These are phyloP conservation scores for Coendou prehensilis DNA, from an alignment of 2,797 vertebrate species.

Conservation along the genomic window DNA sequence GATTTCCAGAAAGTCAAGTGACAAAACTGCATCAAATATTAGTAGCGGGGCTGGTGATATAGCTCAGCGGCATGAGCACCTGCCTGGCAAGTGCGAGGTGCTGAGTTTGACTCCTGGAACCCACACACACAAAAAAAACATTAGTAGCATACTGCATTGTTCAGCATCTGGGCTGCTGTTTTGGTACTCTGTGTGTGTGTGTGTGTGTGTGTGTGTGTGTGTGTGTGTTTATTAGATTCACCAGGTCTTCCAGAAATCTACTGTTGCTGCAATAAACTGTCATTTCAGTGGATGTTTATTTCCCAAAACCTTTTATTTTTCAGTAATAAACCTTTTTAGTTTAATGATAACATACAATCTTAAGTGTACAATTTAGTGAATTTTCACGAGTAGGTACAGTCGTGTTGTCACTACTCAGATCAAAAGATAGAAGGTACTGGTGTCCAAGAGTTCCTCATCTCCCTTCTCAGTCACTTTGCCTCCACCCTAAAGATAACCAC, in stretches of 20 bases:
- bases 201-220: not conserved
- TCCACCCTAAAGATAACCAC: not conserved
- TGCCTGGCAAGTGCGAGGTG: too few species aligned
- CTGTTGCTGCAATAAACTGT: not conserved
- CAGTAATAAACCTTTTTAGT: not conserved
- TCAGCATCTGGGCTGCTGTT: not conserved
- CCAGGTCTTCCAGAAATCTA: not conserved
- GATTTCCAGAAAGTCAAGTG: not conserved
- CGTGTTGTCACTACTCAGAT: slow-evolving; percentile 6
- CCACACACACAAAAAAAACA: not conserved
- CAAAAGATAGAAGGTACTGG: slow-evolving; percentile 35
- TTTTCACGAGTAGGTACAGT: slow-evolving; percentile 44
- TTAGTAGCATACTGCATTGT: not conserved
- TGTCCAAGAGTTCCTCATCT: not conserved
- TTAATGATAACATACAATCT: slow-evolving; percentile 8
- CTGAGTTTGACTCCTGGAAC: too few species aligned
- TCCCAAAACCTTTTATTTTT: slow-evolving; percentile 39
- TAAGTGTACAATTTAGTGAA: not conserved
- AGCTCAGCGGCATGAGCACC: too few species aligned
- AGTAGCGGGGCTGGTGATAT: not conserved
- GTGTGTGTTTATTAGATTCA: not conserved
- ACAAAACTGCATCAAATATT: not conserved
- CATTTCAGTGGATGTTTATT: not conserved
- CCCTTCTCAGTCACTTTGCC: not conserved
- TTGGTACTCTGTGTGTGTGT: not conserved